These are phyloP conservation scores for Limnodromus scolopaceus DNA, from an alignment of 2,797 vertebrate genomes.

Conservation along the genomic window DNA sequence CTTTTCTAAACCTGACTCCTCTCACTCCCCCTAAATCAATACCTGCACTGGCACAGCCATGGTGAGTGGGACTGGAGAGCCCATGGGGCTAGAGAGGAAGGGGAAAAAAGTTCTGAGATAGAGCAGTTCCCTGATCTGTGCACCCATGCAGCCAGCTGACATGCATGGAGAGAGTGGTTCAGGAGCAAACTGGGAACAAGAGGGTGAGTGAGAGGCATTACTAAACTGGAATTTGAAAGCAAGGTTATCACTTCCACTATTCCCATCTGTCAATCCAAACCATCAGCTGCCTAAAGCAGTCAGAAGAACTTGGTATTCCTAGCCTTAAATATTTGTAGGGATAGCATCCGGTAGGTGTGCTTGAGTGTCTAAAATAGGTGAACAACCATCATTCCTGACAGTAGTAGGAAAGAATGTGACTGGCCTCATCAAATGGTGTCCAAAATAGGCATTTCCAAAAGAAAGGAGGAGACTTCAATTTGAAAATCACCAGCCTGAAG, in stretches of 20 bases:
- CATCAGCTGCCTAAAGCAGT: background rate
- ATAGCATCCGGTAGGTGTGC: background rate
- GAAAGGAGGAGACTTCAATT: background rate
- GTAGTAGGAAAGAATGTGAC: background rate
- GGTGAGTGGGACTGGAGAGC: background rate
- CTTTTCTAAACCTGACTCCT: background rate
- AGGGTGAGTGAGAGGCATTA: background rate
- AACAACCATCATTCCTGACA: background rate
- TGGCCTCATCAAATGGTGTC: background rate
- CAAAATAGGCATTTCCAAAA: background rate
- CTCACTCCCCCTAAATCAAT: background rate
- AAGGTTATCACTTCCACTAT: background rate
- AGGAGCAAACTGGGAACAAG: background rate
- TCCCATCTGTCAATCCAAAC: background rate
- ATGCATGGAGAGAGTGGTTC: background rate
- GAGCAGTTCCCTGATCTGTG: background rate
- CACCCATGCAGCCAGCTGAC: background rate
- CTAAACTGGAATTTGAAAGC: background rate
- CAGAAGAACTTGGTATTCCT: background rate
- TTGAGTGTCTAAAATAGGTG: background rate
- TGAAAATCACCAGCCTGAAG: background rate
- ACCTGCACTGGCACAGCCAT: fast-evolving
- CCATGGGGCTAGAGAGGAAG: background rate
- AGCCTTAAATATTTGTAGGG: background rate
- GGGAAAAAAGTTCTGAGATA: background rate